Evolutionary conservation across 2,888 invertebrate species (phyloP), one percentile per base, ranked within the genome.

Genomic region (Heliconius sara): DNA sequence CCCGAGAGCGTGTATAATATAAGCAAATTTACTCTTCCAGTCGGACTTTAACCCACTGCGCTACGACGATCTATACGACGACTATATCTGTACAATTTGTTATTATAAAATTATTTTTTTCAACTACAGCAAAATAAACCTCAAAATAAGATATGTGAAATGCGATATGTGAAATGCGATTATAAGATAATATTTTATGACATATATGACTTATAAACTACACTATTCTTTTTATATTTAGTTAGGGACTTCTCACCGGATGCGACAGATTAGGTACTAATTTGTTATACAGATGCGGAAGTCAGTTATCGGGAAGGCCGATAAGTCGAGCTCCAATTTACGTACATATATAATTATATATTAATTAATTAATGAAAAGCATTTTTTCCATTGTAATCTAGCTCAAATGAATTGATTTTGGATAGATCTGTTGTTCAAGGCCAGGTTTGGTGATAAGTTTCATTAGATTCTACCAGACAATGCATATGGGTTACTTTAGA

Each of bases 131-230:
- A 63, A 65, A 65, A 65, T 65, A 65, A 27, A 27, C 10, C 12
- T 27, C 16, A 66, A 66, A 57, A 30, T 30, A 27, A 66, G 66
- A 19, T 34, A 19, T 30, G 9, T 47, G 47, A 47, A 47, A 52
- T 22, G 34, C 22, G 27, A 30, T 30, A 30, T 66, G n/a, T n/a
- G n/a, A n/a, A n/a, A n/a, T n/a, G n/a, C 16, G 19, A 5, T 66
- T 67, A 10, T 39, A 68, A n/a, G 39, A 68, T 68, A 39, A 68
- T 68, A n/a, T 67, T 67, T 65, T 67, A 67, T 67, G 10, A 63
- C 5, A 13, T 65, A 63, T 67, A 67, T 67, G 10, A 63, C 5
- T 5, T 65, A 63, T 65, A 25, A 65, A 43, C 9, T 16, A 43
- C 16, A 68, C n/a, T 12, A 68, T 68, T 68, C 1, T n/a, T 16